phyloP scores from a whole-genome alignment of 2,888 invertebrate species.

The Margaritifera margaritifera region DNA sequence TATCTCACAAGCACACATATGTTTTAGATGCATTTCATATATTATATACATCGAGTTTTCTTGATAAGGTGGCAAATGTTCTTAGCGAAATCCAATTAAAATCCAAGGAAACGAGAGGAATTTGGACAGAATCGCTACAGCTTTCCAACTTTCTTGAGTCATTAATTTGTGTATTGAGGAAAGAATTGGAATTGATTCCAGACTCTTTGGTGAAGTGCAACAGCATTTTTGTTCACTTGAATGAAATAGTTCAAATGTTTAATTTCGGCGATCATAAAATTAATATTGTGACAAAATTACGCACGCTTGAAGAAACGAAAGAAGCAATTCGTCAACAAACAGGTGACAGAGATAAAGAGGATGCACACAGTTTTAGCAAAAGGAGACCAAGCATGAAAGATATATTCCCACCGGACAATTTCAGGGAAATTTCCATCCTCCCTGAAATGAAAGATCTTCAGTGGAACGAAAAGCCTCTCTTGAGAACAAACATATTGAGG shows the following conservation, averaged over 20 bases:
- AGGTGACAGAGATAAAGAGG: too few relatives aligned
- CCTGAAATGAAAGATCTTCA: slow-evolving; percentile 70
- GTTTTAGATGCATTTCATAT: slow-evolving; percentile 19
- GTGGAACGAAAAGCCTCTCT: slow-evolving; percentile 69
- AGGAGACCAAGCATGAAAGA: too few relatives aligned
- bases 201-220: slow-evolving; percentile 14
- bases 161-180: slow-evolving; percentile 11
- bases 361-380: too few relatives aligned
- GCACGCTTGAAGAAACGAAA: background rate
- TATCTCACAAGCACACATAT: slow-evolving; percentile 9
- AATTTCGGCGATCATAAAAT: background rate
- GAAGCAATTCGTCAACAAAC: slow-evolving; percentile 4
- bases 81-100: too few relatives aligned
- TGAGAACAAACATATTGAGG: slow-evolving; percentile 80
- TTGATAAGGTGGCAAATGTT: too few relatives aligned
- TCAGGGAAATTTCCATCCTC: slow-evolving; percentile 39
- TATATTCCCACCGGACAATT: slow-evolving; percentile 30
- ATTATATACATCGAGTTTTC: background rate
- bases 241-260: slow-evolving; percentile 7
- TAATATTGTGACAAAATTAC: background rate
- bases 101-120: too few relatives aligned
- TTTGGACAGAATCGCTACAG: background rate
- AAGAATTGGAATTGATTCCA: slow-evolving; percentile 12
- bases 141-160: background rate
- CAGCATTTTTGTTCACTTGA: slow-evolving; percentile 1